Percentiles rank a stretch among this genome's conserved stretches.
phyloP scores from a whole-genome alignment of 2,113 vertebrate genomes.

The Dipodomys stephensi region DNA sequence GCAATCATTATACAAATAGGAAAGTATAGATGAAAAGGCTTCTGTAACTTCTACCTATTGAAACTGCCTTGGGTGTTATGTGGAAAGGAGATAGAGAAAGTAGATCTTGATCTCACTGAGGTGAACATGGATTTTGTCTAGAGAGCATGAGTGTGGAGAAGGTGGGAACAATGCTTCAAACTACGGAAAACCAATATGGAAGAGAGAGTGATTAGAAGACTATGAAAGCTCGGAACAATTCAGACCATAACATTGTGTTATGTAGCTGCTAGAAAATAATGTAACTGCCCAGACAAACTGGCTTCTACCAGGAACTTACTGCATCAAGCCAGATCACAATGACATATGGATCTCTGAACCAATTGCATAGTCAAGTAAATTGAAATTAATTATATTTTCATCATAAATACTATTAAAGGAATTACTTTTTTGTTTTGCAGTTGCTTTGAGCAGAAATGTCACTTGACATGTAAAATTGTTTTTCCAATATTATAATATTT shows the following conservation, averaged over 20 bases:
- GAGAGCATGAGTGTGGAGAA: too few species aligned
- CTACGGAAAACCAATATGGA: slow-evolving; percentile 85
- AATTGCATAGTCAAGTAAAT: slow-evolving; percentile 79
- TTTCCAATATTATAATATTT: background rate
- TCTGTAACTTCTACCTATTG: background rate
- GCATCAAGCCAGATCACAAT: slow-evolving; percentile 28
- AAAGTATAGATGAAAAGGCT: too few species aligned
- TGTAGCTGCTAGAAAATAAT: slow-evolving; percentile 83
- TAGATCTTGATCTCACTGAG: slow-evolving; percentile 89
- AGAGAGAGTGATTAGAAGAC: slow-evolving; percentile 90
- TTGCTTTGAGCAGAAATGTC: background rate
- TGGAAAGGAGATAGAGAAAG: slow-evolving; percentile 79
- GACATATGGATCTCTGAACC: slow-evolving; percentile 83
- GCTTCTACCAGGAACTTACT: slow-evolving; percentile 74
- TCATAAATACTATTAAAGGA: background rate
- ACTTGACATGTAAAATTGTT: background rate
- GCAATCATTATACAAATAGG: too few species aligned
- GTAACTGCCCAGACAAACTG: slow-evolving; percentile 83
- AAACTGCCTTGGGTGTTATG: background rate
- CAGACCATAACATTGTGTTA: slow-evolving; percentile 86
- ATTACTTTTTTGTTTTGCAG: background rate
- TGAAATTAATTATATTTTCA: background rate
- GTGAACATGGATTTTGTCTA: slow-evolving; percentile 89
- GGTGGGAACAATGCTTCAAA: slow-evolving; percentile 75
- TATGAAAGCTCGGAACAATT: slow-evolving; percentile 92